These are phyloP conservation scores for Pygoscelis antarcticus DNA, from an alignment of 2,113 vertebrate genomes.

Conservation along the genomic window DNA sequence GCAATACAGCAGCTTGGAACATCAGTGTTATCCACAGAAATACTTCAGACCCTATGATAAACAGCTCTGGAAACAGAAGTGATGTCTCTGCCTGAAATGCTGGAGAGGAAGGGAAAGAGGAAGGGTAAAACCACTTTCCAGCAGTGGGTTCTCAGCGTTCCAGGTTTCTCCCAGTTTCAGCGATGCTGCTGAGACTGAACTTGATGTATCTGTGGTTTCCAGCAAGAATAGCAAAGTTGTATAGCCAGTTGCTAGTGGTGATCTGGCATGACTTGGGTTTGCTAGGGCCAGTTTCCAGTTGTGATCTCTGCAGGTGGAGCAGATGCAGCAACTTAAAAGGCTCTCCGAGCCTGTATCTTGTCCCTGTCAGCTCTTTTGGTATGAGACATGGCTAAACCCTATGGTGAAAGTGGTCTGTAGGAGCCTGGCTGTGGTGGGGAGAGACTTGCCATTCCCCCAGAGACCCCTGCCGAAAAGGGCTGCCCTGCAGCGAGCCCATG, in stretches of 20 bases:
- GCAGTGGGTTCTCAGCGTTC: not conserved
- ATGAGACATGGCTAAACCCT: not conserved
- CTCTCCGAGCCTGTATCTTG: not conserved
- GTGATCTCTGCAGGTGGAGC: not conserved
- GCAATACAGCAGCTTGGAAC: not conserved
- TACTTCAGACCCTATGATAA: not conserved
- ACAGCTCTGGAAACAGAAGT: not conserved
- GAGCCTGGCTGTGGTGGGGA: not conserved
- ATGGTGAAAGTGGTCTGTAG: not conserved
- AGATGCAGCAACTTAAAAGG: not conserved
- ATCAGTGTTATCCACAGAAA: not conserved
- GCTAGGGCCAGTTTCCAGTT: not conserved
- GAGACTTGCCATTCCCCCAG: not conserved
- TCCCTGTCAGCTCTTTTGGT: not conserved
- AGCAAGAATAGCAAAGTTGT: not conserved
- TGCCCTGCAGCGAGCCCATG: rapidly evolving
- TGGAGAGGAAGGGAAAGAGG: not conserved
- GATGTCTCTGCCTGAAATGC: not conserved
- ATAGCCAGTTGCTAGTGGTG: not conserved
- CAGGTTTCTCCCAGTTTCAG: not conserved
- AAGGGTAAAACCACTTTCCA: not conserved
- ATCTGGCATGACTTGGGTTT: not conserved
- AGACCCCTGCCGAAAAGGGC: not conserved
- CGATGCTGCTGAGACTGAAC: rapidly evolving
- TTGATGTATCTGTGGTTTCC: not conserved